These are phyloP conservation scores for Drosophila anomalipes DNA, from an alignment of 2,888 invertebrate genomes.

Conservation along the genomic window DNA sequence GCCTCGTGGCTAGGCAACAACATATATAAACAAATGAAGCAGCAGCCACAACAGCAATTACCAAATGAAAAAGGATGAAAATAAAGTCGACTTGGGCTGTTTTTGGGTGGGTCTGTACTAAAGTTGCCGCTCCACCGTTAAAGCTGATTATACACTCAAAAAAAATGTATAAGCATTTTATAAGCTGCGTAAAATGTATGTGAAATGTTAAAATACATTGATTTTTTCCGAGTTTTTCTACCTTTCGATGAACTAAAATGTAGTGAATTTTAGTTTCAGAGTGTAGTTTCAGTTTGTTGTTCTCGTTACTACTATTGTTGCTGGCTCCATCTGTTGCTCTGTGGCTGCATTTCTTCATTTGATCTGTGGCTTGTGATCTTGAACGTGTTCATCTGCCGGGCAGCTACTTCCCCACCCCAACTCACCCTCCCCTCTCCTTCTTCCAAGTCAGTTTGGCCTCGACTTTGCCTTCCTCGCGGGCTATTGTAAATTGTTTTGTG, in stretches of 20 bases:
- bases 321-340: conserved; percentile 31
- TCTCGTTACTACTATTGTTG: conserved; percentile 15
- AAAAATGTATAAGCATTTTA: not conserved
- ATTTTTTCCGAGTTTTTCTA: not conserved
- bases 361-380: conserved; percentile 78
- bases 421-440: not conserved
- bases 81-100: conserved; percentile 48
- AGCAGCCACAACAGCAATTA: conserved; percentile 54
- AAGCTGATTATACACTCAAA: conserved; percentile 13
- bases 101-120: conserved; percentile 33
- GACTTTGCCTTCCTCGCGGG: conserved; percentile 35
- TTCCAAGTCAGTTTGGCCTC: conserved; percentile 15
- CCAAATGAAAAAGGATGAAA: conserved; percentile 53
- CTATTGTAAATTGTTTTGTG: conserved; percentile 83
- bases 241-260: not conserved
- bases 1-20: conserved; percentile 46
- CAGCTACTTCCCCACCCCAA: conserved; percentile 2
- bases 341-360: conserved; percentile 70
- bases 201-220: not conserved
- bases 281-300: conserved; percentile 7
- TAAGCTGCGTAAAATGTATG: not conserved
- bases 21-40: conserved; percentile 12
- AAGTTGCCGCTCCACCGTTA: conserved; percentile 25
- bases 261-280: not conserved
- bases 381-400: conserved; percentile 73